These are phyloP conservation scores for Theocolax elegans DNA, from an alignment of 1,140 invertebrate genomes.

Conservation along the genomic window DNA sequence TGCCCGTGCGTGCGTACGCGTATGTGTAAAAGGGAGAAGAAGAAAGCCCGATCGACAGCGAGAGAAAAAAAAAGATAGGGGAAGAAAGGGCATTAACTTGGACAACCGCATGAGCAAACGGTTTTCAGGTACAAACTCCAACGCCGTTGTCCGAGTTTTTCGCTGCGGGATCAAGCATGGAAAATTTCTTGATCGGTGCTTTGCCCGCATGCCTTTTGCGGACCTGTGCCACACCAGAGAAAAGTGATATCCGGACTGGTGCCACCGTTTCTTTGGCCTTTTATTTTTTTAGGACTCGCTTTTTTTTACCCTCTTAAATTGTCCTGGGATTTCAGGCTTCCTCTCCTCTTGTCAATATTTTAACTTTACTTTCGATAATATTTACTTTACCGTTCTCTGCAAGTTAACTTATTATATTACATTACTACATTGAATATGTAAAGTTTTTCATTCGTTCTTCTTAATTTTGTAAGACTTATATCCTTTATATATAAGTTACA, in stretches of 20 bases:
- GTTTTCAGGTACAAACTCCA: conserved; percentile 15
- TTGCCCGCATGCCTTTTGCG: too few relatives aligned
- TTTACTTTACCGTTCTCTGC: background rate
- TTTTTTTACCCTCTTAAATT: background rate
- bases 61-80: background rate
- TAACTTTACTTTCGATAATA: conserved; percentile 24
- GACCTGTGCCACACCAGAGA: too few relatives aligned
- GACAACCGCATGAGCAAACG: conserved; percentile 6
- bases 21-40: background rate
- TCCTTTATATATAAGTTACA: too few relatives aligned
- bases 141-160: background rate
- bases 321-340: conserved; percentile 11
- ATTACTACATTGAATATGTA: too few relatives aligned
- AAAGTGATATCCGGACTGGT: conserved; percentile 10
- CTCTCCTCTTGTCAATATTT: conserved; percentile 21
- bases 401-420: too few relatives aligned
- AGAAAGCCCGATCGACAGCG: background rate
- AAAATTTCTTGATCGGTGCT: too few relatives aligned
- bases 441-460: too few relatives aligned
- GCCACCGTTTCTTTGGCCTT: background rate
- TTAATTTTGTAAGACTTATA: too few relatives aligned
- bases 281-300: conserved; percentile 30
- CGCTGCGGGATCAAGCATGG: too few relatives aligned
- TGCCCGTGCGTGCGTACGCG: too few relatives aligned
- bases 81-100: conserved; percentile 2